Base-by-base conservation (phyloP, 2,113 vertebrate species). In the Symphodus melops region DNA sequence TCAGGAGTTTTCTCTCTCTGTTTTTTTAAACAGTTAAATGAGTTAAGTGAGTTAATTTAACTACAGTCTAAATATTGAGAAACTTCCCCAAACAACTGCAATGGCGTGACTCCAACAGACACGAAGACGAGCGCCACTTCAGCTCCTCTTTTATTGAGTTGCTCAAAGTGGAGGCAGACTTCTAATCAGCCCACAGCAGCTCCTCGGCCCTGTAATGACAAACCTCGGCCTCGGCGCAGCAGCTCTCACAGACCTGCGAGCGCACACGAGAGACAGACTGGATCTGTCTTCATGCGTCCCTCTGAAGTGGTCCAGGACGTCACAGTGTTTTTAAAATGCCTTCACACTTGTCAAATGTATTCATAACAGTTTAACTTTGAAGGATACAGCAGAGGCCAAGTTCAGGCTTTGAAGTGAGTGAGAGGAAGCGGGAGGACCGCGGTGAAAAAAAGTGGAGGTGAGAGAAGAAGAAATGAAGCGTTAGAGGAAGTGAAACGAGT, bases 121-220 rank as follows among this genome's bases (percentile, higher is more conserved):
- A 75, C 81, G 85, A 51, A 74, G 60, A 71, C 25, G 75, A 55
- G 65, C 58, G 61, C 19, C 63, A 66, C 75, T 79, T 78, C 71
- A 68, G 59, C 53, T 83, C 33, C 79, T 21, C 53, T 87, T 89
- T 89, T 83, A 89, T 75, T 79, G 80, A 83, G 72, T 74, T 76
- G 52, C 86, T 84, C 83, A 63, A 58, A 79, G 72, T 83, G 83
- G 82, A 77, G 49, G 72, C 83, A 87, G 88, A 88, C 84, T 81
- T 92, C 65, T 91, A 91, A 93, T 93, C 89, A 89, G 81, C 84
- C 88, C 81, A 75, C 83, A 79, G 85, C 77, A 88, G 81, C 83
- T 91, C 72, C 68, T 75, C 82, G 72, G 83, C 81, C 92, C 87
- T 87, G 85, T 91, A 91, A 92, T 91, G 81, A 91, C 83, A 86